Percentiles rank a stretch among this genome's conserved stretches.
These are phyloP conservation scores for Folsomia manolachei DNA, from an alignment of 2,888 invertebrate genomes.

Conservation along the genomic window DNA sequence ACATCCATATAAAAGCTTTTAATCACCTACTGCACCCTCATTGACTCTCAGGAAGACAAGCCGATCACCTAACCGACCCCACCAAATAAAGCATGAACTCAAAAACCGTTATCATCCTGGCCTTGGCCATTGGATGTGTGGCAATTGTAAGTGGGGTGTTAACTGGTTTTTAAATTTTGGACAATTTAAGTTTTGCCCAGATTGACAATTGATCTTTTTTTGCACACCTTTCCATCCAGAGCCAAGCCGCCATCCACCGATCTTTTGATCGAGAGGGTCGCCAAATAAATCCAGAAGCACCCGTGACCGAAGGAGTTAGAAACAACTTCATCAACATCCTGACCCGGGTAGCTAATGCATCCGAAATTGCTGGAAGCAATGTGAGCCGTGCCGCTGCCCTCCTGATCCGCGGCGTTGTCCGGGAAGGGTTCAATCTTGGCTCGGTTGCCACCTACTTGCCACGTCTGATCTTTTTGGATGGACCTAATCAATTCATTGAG, in stretches of 20 bases:
- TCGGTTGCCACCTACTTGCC: slow-evolving; percentile 38
- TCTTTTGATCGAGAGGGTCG: background rate
- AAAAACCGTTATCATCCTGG: slow-evolving; percentile 5
- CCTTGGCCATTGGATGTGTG: slow-evolving; percentile 19
- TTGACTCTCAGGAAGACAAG: background rate
- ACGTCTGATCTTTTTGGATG: slow-evolving; percentile 45
- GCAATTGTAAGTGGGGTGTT: slow-evolving; percentile 19
- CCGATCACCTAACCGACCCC: background rate
- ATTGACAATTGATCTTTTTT: background rate
- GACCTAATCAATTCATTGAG: slow-evolving; percentile 47
- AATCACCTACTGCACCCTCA: background rate
- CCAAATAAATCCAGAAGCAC: slow-evolving; percentile 7
- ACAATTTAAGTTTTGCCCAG: background rate
- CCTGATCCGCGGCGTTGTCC: slow-evolving; percentile 35
- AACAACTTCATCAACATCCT: slow-evolving; percentile 13
- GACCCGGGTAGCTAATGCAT: slow-evolving; percentile 39
- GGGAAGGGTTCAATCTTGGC: slow-evolving; percentile 31
- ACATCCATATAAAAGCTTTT: background rate
- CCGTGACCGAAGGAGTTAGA: slow-evolving; percentile 13
- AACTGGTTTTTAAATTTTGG: background rate
- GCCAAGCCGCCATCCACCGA: background rate
- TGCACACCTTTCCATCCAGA: background rate
- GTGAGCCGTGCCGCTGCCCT: slow-evolving; percentile 37
- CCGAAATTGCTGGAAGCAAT: slow-evolving; percentile 37
- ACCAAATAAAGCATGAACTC: background rate